These are phyloP conservation scores for Plagodis dolabraria DNA, from an alignment of 2,888 invertebrate species.

Conservation along the genomic window DNA sequence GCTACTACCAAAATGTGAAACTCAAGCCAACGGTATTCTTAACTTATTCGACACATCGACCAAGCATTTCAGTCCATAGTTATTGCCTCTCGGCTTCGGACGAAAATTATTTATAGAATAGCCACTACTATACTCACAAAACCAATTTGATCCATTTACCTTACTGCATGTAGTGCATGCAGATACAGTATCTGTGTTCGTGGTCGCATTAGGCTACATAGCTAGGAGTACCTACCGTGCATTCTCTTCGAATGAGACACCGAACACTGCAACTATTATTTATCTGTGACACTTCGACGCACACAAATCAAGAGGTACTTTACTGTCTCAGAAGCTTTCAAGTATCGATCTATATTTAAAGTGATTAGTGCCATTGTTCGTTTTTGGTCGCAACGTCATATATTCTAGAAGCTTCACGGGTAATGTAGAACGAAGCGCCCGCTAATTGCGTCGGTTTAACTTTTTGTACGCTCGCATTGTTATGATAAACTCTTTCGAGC, in stretches of 20 bases:
- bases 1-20: too few species aligned
- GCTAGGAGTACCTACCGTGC: slow-evolving; percentile 45
- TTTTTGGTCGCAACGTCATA: slow-evolving; percentile 46
- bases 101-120: neutral
- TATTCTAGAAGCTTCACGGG: slow-evolving; percentile 60
- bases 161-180: slow-evolving; percentile 1
- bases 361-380: slow-evolving; percentile 68
- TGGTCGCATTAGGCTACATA: slow-evolving; percentile 44
- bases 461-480: slow-evolving; percentile 57
- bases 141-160: neutral
- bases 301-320: slow-evolving; percentile 80
- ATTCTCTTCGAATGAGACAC: slow-evolving; percentile 61
- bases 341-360: slow-evolving; percentile 69
- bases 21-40: too few species aligned
- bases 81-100: too few species aligned
- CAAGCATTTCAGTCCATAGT: too few species aligned
- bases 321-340: slow-evolving; percentile 67
- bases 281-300: slow-evolving; percentile 40
- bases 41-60: too few species aligned
- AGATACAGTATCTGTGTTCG: slow-evolving; percentile 2
- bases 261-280: slow-evolving; percentile 25
- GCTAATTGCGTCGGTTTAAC: slow-evolving; percentile 61
- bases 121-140: too few species aligned
- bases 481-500: slow-evolving; percentile 53
- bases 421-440: slow-evolving; percentile 63